A percentile compares a stretch with the other conserved stretches of the same genome.
Evolutionary conservation across 2,113 vertebrate genomes (phyloP).

Genomic region (Phalacrocorax brasilianus): DNA sequence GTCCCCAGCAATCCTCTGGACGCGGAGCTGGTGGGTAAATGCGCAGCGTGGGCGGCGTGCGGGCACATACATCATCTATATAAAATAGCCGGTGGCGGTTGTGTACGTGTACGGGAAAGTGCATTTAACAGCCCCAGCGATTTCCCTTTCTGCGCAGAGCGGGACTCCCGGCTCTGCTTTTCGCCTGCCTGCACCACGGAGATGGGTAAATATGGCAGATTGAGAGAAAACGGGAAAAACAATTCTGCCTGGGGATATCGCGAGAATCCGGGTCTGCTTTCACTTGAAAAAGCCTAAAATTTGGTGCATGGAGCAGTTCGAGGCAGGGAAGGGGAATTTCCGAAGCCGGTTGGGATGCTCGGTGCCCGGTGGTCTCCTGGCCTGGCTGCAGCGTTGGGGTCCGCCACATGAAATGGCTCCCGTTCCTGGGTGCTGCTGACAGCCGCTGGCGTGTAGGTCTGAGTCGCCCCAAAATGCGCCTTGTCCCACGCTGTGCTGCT

Average conservation of each 20-base stretch:
- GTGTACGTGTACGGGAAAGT: background rate
- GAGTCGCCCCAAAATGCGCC: background rate
- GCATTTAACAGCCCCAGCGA: background rate
- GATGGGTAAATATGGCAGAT: rapidly evolving
- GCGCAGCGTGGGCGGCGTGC: background rate
- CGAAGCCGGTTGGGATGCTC: rapidly evolving
- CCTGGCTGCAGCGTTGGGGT: rapidly evolving
- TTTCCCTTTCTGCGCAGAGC: background rate
- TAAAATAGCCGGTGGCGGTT: background rate
- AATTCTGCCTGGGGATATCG: rapidly evolving
- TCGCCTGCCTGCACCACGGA: rapidly evolving
- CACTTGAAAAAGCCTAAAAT: background rate
- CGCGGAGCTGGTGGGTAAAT: background rate
- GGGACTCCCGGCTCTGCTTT: background rate
- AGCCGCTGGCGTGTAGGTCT: rapidly evolving
- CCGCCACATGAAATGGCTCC: background rate
- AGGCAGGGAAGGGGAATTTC: background rate
- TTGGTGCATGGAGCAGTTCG: background rate
- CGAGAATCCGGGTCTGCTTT: rapidly evolving
- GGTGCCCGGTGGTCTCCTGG: background rate
- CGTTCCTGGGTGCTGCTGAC: rapidly evolving
- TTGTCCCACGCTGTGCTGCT: background rate
- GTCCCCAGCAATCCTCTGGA: background rate
- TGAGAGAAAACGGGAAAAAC: background rate
- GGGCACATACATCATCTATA: background rate